Conservation (phyloP, 1,140 invertebrate species). For the Eurosta solidaginis region DNA sequence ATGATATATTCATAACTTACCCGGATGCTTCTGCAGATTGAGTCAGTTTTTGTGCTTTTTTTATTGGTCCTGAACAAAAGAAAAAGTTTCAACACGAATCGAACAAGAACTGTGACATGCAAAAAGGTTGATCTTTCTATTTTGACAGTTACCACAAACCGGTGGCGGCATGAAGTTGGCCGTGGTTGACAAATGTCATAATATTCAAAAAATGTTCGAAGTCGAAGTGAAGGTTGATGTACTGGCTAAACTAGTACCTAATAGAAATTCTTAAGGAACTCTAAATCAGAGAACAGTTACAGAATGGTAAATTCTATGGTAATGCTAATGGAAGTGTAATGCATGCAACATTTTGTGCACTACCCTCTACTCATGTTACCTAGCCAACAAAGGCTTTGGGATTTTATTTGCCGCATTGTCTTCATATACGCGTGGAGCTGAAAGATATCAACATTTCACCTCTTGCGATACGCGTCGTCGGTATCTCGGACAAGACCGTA, state of each 20-base stretch:
- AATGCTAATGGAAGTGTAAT: too few species aligned
- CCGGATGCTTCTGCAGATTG: constrained; percentile 38
- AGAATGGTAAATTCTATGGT: too few species aligned
- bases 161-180: background rate
- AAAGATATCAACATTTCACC: too few species aligned
- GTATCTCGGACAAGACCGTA: too few species aligned
- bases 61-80: constrained; percentile 26
- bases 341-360: too few species aligned
- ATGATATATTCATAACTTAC: constrained; percentile 25
- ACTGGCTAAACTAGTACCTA: background rate
- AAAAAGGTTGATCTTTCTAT: constrained; percentile 30
- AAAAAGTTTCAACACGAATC: constrained; percentile 37
- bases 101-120: constrained; percentile 37
- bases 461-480: too few species aligned
- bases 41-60: constrained; percentile 37
- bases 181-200: background rate
- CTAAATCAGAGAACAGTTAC: too few species aligned
- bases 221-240: background rate
- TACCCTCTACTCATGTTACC: too few species aligned
- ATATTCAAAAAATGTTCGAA: background rate
- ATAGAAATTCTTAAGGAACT: too few species aligned
- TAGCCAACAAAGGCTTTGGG: too few species aligned
- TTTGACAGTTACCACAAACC: constrained; percentile 1
- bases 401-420: too few species aligned
- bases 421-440: too few species aligned